A percentile compares a stretch with the other conserved stretches of the same genome.
phyloP scores from a whole-genome alignment of 2,797 vertebrate species.

The Pangasius mekongensis region DNA sequence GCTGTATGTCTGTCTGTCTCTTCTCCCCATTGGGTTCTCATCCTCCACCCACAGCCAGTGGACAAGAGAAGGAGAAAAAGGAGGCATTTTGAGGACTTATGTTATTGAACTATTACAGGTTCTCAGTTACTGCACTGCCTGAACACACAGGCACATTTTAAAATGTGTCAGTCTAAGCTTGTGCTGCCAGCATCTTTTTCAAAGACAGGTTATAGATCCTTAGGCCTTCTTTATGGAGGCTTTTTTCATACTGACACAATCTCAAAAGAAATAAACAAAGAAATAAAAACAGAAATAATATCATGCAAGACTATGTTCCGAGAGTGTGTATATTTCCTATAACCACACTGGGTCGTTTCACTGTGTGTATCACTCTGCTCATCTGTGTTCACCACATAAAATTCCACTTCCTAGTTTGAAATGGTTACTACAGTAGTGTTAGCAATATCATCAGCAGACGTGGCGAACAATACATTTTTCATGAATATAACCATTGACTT shows the following conservation, averaged over 20 bases:
- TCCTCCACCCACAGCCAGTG: not conserved
- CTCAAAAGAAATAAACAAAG: not conserved
- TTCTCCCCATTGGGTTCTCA: not conserved
- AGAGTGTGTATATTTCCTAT: not conserved
- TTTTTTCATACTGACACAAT: not conserved
- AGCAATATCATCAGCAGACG: not conserved
- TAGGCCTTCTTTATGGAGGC: not conserved
- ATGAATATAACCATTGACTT: too few relatives aligned
- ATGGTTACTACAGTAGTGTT: not conserved
- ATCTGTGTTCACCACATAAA: not conserved
- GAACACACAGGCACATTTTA: not conserved
- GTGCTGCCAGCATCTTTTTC: not conserved
- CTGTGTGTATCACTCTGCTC: not conserved
- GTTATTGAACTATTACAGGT: not conserved
- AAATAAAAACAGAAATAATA: not conserved
- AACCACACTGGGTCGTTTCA: too few relatives aligned
- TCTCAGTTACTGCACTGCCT: not conserved
- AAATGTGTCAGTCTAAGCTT: slow-evolving; percentile 3
- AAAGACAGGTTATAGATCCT: not conserved
- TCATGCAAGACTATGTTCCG: not conserved
- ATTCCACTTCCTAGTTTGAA: not conserved
- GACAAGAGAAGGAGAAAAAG: not conserved
- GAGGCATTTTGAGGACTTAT: not conserved
- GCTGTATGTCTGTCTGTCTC: slow-evolving; percentile 10
- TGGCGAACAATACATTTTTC: not conserved